A percentile compares a stretch with the other conserved stretches of the same genome.
phyloP scores from a whole-genome alignment of 2,888 invertebrate genomes.

The Torymus auratus region DNA sequence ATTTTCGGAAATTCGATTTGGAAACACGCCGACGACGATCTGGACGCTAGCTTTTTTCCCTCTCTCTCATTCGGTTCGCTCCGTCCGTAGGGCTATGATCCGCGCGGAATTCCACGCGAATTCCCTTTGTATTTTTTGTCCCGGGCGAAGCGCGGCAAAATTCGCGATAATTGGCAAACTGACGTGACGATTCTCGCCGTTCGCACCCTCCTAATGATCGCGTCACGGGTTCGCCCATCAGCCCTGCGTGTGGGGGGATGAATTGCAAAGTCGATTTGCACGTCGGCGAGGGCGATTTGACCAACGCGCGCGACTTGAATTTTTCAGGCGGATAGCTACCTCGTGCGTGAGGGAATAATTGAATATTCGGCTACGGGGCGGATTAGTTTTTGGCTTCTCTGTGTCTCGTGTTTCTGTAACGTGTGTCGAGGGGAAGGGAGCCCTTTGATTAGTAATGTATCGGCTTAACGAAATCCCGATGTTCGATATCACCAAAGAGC shows the following conservation, averaged over 20 bases:
- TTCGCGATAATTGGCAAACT: slow-evolving; percentile 62
- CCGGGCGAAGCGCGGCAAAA: slow-evolving; percentile 18
- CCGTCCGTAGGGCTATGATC: slow-evolving; percentile 7
- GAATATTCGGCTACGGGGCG: slow-evolving; percentile 22
- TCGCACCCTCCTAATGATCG: slow-evolving; percentile 34
- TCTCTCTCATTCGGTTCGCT: not conserved
- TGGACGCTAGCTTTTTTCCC: not conserved
- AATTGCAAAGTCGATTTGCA: slow-evolving; percentile 49
- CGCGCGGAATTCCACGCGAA: not conserved
- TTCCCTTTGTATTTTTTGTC: slow-evolving; percentile 8
- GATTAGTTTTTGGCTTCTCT: not conserved
- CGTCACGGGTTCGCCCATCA: not conserved
- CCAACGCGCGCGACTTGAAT: slow-evolving; percentile 3
- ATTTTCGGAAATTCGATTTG: slow-evolving; percentile 69
- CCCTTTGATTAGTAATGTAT: too few species aligned
- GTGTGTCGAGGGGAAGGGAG: too few species aligned
- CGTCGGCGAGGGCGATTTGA: slow-evolving; percentile 7
- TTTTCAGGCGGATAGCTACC: slow-evolving; percentile 11
- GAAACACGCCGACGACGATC: slow-evolving; percentile 35
- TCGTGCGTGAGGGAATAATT: slow-evolving; percentile 8
- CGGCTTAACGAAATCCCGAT: too few species aligned
- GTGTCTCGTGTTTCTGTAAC: too few species aligned
- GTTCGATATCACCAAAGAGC: too few species aligned
- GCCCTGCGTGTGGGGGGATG: not conserved
- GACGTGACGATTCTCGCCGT: slow-evolving; percentile 38